phyloP scores from a whole-genome alignment of 2,797 vertebrate genomes.

The Ambastaia sidthimunki region DNA sequence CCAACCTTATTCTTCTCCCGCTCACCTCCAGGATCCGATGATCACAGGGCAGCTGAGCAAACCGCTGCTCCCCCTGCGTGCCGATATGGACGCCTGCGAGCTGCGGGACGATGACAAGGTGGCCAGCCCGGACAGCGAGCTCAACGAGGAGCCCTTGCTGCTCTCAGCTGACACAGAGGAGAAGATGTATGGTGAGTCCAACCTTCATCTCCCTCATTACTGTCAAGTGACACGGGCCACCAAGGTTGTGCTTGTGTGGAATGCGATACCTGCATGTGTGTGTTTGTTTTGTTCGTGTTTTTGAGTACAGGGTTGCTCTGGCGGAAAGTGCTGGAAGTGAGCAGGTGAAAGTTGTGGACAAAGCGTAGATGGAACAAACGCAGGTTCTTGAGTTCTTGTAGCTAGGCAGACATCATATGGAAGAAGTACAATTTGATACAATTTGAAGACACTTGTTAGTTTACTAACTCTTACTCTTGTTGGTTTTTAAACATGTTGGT shows the following conservation, averaged over 20 bases:
- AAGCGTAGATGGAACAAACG: not conserved
- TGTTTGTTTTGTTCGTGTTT: not conserved
- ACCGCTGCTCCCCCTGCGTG: slow-evolving; percentile 95
- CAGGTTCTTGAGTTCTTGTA: not conserved
- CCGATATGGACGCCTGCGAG: slow-evolving; percentile 97
- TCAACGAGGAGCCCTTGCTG: slow-evolving; percentile 91
- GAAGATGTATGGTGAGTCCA: slow-evolving; percentile 97
- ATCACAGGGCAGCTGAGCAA: slow-evolving; percentile 99
- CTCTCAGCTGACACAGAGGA: slow-evolving; percentile 90
- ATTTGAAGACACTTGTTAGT: not conserved
- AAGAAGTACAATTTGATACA: not conserved
- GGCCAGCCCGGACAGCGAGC: slow-evolving; percentile 94
- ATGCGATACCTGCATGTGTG: slow-evolving; percentile 11
- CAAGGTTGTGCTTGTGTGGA: slow-evolving; percentile 7
- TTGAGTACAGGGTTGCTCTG: slow-evolving; percentile 12
- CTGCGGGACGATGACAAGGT: slow-evolving; percentile 95
- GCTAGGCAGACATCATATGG: not conserved
- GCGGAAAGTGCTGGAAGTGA: slow-evolving; percentile 17
- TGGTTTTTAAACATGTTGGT: not conserved
- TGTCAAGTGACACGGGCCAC: slow-evolving; percentile 27
- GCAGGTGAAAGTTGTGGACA: slow-evolving; percentile 30
- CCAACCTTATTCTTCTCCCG: slow-evolving; percentile 57
- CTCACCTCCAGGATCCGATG: slow-evolving; percentile 91
- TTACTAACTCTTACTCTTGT: not conserved
- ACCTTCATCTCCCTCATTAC: slow-evolving; percentile 19